A percentile compares a stretch with the other conserved stretches of the same genome.
phyloP scores from a whole-genome alignment of 2,113 vertebrate genomes.

The Damaliscus lunatus region DNA sequence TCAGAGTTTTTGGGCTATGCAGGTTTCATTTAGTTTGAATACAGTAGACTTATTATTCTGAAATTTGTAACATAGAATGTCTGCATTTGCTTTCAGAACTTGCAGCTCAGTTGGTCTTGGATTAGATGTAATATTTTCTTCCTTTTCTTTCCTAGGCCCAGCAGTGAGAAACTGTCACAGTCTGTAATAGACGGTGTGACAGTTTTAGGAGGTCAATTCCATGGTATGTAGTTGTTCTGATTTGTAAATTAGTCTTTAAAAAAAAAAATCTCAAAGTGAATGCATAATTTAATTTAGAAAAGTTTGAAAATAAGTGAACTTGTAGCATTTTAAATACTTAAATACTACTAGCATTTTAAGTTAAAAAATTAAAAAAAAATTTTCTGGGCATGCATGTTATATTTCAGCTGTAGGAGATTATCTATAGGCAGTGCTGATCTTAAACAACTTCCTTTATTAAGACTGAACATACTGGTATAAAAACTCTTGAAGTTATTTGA shows the following conservation, averaged over 20 bases:
- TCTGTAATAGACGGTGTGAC: constrained; percentile 90
- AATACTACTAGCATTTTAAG: background rate
- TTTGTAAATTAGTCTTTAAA: background rate
- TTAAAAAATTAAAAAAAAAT: background rate
- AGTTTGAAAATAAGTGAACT: background rate
- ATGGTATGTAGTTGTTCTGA: constrained; percentile 80
- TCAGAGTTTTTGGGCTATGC: background rate
- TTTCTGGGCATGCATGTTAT: background rate
- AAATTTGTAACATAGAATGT: background rate
- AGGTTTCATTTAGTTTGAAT: background rate
- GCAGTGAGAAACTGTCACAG: constrained; percentile 87
- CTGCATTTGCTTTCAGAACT: background rate
- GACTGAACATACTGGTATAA: background rate
- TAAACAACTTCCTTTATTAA: background rate
- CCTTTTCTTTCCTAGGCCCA: constrained; percentile 82
- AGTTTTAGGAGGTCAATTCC: constrained; percentile 85
- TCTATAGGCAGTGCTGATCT: background rate
- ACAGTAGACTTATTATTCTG: background rate
- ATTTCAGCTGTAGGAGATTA: background rate
- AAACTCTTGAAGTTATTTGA: background rate
- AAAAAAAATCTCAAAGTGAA: background rate
- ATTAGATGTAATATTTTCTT: background rate
- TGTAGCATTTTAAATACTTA: background rate
- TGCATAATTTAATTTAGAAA: background rate
- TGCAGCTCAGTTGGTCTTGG: background rate